Percentiles rank a stretch among this genome's conserved stretches.
phyloP scores from a whole-genome alignment of 2,888 invertebrate species.

The Linyphia triangularis region DNA sequence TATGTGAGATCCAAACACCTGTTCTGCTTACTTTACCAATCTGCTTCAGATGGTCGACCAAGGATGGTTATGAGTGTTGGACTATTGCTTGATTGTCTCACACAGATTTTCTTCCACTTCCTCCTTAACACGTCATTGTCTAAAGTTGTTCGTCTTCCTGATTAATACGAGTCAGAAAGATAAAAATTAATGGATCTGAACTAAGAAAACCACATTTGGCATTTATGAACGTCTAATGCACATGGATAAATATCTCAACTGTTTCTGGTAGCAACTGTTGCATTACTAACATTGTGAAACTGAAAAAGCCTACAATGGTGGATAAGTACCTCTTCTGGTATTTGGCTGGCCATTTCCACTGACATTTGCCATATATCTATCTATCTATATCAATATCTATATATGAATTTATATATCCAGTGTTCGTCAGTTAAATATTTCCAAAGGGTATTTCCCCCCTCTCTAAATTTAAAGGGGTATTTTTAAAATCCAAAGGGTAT shows the following conservation, averaged over 20 bases:
- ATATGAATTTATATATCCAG: too few relatives aligned
- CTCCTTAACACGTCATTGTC: slow-evolving; percentile 5
- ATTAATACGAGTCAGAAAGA: slow-evolving; percentile 9
- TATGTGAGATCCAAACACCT: too few relatives aligned
- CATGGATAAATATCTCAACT: slow-evolving; percentile 12
- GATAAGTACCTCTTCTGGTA: slow-evolving; percentile 18
- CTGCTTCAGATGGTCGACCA: background rate
- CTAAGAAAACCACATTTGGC: too few relatives aligned
- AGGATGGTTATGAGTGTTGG: background rate
- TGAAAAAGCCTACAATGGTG: slow-evolving; percentile 2
- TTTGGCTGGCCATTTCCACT: slow-evolving; percentile 15
- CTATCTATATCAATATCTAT: too few relatives aligned
- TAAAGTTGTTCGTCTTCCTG: slow-evolving; percentile 23
- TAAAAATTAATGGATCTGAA: slow-evolving; percentile 7
- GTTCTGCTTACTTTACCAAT: too few relatives aligned
- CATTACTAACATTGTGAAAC: background rate
- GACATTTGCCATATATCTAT: too few relatives aligned
- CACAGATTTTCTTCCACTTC: slow-evolving; percentile 11
- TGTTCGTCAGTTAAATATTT: too few relatives aligned
- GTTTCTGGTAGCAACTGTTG: slow-evolving; percentile 13
- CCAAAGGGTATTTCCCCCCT: too few relatives aligned
- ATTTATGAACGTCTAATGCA: background rate
- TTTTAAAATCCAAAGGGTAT: too few relatives aligned
- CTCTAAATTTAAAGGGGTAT: too few relatives aligned
- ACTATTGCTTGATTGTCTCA: slow-evolving; percentile 10